Conservation (phyloP, 2,113 vertebrate species). For the Mobula hypostoma region DNA sequence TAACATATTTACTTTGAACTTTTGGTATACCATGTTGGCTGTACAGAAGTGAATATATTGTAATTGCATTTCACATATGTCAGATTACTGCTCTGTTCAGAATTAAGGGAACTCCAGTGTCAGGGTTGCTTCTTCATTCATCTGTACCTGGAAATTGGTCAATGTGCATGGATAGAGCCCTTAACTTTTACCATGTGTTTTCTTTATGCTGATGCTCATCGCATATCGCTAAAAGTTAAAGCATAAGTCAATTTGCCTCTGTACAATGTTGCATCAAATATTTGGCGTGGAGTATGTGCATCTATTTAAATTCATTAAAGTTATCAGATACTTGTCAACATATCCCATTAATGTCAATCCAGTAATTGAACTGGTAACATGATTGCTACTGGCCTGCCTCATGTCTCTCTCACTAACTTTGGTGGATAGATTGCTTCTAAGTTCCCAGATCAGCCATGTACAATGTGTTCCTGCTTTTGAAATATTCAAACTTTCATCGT, state of each 20-base stretch:
- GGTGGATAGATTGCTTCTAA: background rate
- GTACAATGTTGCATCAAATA: background rate
- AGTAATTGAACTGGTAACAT: background rate
- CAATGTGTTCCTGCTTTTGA: background rate
- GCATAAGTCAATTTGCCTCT: background rate
- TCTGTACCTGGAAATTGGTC: background rate
- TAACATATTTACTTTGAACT: no score
- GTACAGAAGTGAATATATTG: no score
- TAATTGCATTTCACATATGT: background rate
- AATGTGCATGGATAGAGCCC: background rate
- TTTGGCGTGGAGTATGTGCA: background rate
- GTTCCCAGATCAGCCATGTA: background rate
- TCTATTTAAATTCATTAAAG: background rate
- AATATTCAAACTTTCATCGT: background rate
- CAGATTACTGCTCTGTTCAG: background rate
- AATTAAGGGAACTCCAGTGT: background rate
- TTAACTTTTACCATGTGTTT: background rate
- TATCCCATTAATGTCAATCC: background rate
- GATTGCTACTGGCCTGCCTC: background rate
- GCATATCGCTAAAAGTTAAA: background rate
- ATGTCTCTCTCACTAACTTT: background rate
- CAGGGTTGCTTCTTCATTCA: background rate
- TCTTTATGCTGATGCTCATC: background rate
- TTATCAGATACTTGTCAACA: constrained; percentile 17
- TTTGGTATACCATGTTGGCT: no score